Percentiles rank a stretch among this genome's conserved stretches.
Evolutionary conservation across 2,113 vertebrate species (phyloP).

Genomic region (Notechis scutatus): DNA sequence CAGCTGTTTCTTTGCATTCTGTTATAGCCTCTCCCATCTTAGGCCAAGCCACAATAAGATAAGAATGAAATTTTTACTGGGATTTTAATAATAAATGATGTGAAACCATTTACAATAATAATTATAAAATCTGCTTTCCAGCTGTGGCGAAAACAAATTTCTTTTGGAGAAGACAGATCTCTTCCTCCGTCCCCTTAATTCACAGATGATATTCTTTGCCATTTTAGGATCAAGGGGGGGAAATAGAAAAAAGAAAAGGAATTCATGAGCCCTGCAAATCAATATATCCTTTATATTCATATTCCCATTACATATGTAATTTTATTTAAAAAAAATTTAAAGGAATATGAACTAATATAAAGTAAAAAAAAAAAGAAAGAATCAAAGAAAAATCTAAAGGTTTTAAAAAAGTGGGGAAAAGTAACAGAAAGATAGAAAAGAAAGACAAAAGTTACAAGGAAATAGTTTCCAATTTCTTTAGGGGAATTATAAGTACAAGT

Average conservation of each 20-base stretch:
- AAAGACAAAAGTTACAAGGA: neutral
- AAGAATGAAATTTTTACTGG: slow-evolving; percentile 1
- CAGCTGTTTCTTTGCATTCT: neutral
- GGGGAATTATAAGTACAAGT: neutral
- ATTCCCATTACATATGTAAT: neutral
- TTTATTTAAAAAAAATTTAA: too few relatives aligned
- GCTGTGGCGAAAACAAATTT: neutral
- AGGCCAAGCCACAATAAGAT: neutral
- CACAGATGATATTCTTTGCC: neutral
- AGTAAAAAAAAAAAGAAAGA: neutral
- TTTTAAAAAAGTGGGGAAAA: neutral
- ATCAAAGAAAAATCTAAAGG: neutral
- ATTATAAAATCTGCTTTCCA: neutral
- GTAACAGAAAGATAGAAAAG: neutral
- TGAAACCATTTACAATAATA: neutral
- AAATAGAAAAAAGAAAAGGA: neutral
- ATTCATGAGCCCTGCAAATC: neutral
- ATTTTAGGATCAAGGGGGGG: neutral
- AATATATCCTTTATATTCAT: neutral
- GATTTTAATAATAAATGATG: neutral
- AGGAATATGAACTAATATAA: neutral
- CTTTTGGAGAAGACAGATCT: neutral
- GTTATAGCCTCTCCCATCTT: accelerated
- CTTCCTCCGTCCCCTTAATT: neutral
- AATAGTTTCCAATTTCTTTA: neutral